Evolutionary conservation across 2,888 invertebrate genomes (phyloP), one percentile per base, ranked within the genome.

Genomic region (Dicyrtoma fusca): DNA sequence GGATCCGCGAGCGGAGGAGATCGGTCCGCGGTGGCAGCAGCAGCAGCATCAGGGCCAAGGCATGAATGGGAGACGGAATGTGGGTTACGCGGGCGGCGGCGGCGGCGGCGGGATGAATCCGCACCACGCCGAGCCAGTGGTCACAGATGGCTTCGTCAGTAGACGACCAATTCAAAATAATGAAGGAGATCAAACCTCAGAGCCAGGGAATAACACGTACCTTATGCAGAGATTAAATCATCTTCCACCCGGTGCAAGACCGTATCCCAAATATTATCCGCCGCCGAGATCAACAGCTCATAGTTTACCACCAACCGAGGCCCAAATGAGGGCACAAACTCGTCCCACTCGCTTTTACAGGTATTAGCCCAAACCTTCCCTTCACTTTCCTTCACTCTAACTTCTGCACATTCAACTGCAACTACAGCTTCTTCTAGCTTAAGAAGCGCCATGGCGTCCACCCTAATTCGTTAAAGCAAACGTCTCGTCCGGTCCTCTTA

Each of bases 21-120:
- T 78, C 34, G 77, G 75, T 11, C 73, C 75, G 14, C 66, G 78
- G 63, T 80, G 78, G 79, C 76, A 77, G 21, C 51, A 23, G 13
- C n/a, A 45, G 14, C 69, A 73, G 19, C 55, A 72, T 13, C 68
- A 25, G n/a, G 42, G 26, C 11, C 21, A 44, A 10, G 21, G 5
- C 1, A 13, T 21, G 10, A 61, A 14, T 42, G 23, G 13, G 6
- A 8, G 42, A 14, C 49, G 49, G 8, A 23, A 53, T n/a, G 70
- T 62, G 1, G 69, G 21, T 13, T 51, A 63, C 25, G 21, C 49
- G 8, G 34, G 65, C 2, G 62, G 61, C 11, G 61, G 68, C 8
- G n/a, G n/a, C n/a, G n/a, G n/a, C n/a, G n/a, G 34, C 3, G 34
- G 34, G 34, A 34, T 34, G 34, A 34, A 34, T 34, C 49, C 47